Evolutionary conservation across 2,888 invertebrate species (phyloP), one percentile per base, ranked within the genome.

Genomic region (Uloborus plumipes): DNA sequence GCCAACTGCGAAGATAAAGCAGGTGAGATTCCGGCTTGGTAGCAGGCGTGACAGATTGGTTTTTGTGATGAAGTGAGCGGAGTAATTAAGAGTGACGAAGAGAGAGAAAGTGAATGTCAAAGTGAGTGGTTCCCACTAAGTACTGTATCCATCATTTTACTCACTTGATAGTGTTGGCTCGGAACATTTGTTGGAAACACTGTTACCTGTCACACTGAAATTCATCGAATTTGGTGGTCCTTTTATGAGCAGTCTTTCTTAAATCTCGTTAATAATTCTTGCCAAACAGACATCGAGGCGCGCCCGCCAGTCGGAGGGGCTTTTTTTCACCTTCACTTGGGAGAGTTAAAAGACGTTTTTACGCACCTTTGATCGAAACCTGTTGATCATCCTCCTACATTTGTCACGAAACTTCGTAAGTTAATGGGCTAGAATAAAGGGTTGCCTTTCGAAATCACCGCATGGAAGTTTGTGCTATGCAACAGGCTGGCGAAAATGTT

Each of bases 71-170:
- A 80, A 80, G 80, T 74, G 69, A 80, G 80, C 26, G 55, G 14
- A 80, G 80, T 74, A 80, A 80, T 80, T 80, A 80, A 70, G 74
- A 70, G 69, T 69, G 74, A 80, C 74, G 80, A 80, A 80, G 74
- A 70, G 69, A 62, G 74, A 80, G 70, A 74, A 80, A 80, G 80
- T 80, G 74, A 74, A 74, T 69, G 80, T 73, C 73, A 80, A 69
- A 74, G 50, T 39, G 74, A 59, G 62, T 58, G 65, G 65, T 66
- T 53, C 18, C 49, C 72, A 80, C 74, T 80, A 80, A 80, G 64
- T 70, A 70, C 73, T 74, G 74, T 62, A 78, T 80, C 74, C 74
- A 80, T 80, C 80, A 80, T 80, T 70, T 80, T 64, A 55, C 64
- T 69, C 67, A 62, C 80, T 69, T 74, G 67, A 80, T 74, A 80